Evolutionary conservation across 2,888 invertebrate species (phyloP).

Genomic region (Drosophila cyrtoloma): DNA sequence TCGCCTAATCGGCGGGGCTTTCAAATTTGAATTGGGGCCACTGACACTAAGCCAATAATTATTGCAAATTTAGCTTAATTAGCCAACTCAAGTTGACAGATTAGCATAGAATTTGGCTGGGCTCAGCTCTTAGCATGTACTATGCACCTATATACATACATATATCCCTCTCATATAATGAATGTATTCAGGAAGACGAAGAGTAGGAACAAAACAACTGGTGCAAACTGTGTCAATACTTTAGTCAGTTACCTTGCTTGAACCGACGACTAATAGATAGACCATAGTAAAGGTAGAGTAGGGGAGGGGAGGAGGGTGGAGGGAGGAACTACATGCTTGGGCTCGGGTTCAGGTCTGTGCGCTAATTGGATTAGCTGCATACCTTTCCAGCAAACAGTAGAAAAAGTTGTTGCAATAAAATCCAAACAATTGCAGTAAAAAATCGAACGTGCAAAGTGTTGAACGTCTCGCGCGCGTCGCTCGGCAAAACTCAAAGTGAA

Average conservation of each 20-base stretch:
- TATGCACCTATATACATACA: background rate
- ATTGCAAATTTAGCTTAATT: constrained; percentile 71
- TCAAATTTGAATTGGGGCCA: constrained; percentile 58
- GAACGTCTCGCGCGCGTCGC: constrained; percentile 59
- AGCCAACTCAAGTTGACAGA: constrained; percentile 66
- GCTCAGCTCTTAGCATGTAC: constrained; percentile 26
- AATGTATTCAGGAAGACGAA: constrained; percentile 56
- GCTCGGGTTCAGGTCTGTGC: constrained; percentile 40
- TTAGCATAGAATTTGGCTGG: constrained; percentile 67
- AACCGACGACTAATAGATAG: background rate
- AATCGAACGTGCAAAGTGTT: constrained; percentile 70
- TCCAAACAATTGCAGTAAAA: constrained; percentile 74
- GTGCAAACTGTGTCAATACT: constrained; percentile 70
- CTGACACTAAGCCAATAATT: constrained; percentile 66
- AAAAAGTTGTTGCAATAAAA: constrained; percentile 71
- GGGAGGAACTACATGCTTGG: background rate
- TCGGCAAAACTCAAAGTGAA: background rate
- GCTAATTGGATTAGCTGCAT: constrained; percentile 77
- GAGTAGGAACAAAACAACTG: constrained; percentile 44
- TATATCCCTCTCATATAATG: constrained; percentile 21
- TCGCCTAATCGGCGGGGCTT: constrained; percentile 43
- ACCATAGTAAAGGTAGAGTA: background rate
- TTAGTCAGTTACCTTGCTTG: constrained; percentile 62
- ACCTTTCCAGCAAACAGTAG: constrained; percentile 61
- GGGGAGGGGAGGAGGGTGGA: background rate